These are phyloP conservation scores for Ciona savignyi DNA, from an alignment of 23 tunicate genomes.

Conservation along the genomic window DNA sequence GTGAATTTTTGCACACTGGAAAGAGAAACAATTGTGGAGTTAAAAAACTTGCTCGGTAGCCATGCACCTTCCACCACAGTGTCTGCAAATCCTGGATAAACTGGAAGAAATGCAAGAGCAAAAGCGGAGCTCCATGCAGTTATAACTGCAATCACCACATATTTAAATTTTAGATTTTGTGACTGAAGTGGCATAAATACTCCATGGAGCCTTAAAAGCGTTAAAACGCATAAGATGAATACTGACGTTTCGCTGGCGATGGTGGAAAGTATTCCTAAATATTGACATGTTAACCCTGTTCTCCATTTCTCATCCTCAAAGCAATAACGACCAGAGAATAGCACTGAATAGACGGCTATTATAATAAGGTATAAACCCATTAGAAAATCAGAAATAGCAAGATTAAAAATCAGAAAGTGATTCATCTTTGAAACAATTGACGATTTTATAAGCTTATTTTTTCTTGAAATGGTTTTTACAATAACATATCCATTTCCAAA, in stretches of 20 bases:
- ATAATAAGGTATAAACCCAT: slow-evolving; percentile 65
- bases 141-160: slow-evolving; percentile 1
- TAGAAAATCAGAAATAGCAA: slow-evolving; percentile 47
- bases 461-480: slow-evolving; percentile 1
- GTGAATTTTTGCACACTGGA: slow-evolving; percentile 1
- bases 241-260: slow-evolving; percentile 65
- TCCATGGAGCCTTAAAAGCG: slow-evolving; percentile 21
- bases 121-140: slow-evolving; percentile 31
- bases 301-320: slow-evolving; percentile 42
- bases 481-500: slow-evolving; percentile 45
- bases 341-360: slow-evolving; percentile 16
- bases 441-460: neutral
- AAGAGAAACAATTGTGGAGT: slow-evolving; percentile 10
- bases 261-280: slow-evolving; percentile 29
- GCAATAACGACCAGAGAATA: slow-evolving; percentile 36
- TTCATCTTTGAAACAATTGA: slow-evolving; percentile 5
- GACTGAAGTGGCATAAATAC: slow-evolving; percentile 23
- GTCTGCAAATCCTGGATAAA: neutral
- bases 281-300: slow-evolving; percentile 19
- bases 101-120: slow-evolving; percentile 22
- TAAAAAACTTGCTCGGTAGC: slow-evolving; percentile 28
- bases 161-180: slow-evolving; percentile 8
- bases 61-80: slow-evolving; percentile 35
- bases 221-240: slow-evolving; percentile 30
- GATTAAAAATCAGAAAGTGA: slow-evolving; percentile 47